Evolutionary conservation across 37 sponge, comb jelly and placozoan genomes (phyloP).

Genomic region (Theonella swinhoei): DNA sequence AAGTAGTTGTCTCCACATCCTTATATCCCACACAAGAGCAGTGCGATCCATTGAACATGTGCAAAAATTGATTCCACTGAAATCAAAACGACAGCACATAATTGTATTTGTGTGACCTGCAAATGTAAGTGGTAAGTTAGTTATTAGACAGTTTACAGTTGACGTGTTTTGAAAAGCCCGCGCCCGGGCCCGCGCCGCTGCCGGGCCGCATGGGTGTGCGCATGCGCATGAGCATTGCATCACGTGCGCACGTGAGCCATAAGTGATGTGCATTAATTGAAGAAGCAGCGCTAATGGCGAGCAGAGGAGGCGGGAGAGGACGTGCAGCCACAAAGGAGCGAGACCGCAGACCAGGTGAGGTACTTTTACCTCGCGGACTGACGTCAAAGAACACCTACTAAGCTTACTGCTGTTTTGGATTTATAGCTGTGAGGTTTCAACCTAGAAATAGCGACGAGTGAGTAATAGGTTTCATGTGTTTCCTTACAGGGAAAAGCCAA

Average conservation of each 20-base stretch:
- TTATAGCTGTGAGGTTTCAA: too few species aligned
- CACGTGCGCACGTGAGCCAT: not conserved
- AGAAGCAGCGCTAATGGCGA: not conserved
- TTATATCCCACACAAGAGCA: conserved; percentile 76
- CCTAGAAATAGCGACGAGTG: too few species aligned
- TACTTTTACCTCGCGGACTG: not conserved
- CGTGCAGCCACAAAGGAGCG: not conserved
- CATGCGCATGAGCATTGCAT: not conserved
- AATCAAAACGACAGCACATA: conserved; percentile 60
- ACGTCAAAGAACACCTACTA: too few species aligned
- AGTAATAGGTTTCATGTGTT: not conserved
- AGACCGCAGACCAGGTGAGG: conserved; percentile 1
- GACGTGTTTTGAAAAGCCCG: too few species aligned
- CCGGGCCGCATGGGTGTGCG: not conserved
- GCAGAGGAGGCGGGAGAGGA: conserved; percentile 1
- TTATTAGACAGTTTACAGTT: too few species aligned
- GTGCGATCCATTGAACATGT: conserved; percentile 76
- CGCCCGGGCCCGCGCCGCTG: not conserved
- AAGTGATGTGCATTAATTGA: conserved; percentile 8
- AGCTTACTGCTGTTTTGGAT: too few species aligned
- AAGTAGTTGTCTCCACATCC: conserved; percentile 48
- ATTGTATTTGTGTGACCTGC: conserved; percentile 77
- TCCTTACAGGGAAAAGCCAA: not conserved
- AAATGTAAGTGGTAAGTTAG: too few species aligned
- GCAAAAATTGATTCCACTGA: conserved; percentile 50